Evolutionary conservation across 1,140 invertebrate genomes (phyloP).

Genomic region (Ceratosolen fusciceps): DNA sequence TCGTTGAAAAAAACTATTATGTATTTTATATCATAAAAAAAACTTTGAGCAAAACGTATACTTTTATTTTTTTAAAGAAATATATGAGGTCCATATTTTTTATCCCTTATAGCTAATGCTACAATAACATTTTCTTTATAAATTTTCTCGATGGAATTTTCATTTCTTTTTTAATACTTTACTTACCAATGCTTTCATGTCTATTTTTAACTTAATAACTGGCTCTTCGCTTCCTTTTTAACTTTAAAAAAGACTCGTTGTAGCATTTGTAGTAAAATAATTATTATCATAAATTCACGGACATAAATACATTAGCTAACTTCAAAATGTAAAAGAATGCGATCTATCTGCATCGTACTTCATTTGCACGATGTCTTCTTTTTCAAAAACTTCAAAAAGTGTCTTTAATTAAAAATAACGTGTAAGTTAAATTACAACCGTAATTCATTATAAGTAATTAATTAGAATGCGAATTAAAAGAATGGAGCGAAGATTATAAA

Average conservation of each 20-base stretch:
- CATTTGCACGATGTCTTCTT: too few species aligned
- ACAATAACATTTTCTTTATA: background rate
- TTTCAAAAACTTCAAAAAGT: too few species aligned
- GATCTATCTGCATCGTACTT: too few species aligned
- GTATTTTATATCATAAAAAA: background rate
- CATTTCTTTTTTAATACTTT: background rate
- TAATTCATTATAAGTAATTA: background rate
- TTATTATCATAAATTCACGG: too few species aligned
- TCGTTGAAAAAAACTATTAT: background rate
- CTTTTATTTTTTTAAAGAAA: background rate
- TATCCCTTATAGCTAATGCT: background rate
- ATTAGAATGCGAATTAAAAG: background rate
- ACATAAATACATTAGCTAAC: too few species aligned
- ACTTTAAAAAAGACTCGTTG: too few species aligned
- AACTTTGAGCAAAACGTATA: background rate
- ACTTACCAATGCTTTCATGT: background rate
- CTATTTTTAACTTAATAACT: too few species aligned
- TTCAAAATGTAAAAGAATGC: too few species aligned
- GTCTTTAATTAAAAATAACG: too few species aligned
- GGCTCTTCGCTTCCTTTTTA: too few species aligned
- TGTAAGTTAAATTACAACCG: too few species aligned
- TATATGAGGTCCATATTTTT: background rate
- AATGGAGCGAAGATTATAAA: background rate
- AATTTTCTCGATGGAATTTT: background rate
- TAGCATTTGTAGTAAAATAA: too few species aligned